Evolutionary conservation across 35 echinoderm and acorn worm genomes (phyloP).

Genomic region (Heliocidaris tuberculata): DNA sequence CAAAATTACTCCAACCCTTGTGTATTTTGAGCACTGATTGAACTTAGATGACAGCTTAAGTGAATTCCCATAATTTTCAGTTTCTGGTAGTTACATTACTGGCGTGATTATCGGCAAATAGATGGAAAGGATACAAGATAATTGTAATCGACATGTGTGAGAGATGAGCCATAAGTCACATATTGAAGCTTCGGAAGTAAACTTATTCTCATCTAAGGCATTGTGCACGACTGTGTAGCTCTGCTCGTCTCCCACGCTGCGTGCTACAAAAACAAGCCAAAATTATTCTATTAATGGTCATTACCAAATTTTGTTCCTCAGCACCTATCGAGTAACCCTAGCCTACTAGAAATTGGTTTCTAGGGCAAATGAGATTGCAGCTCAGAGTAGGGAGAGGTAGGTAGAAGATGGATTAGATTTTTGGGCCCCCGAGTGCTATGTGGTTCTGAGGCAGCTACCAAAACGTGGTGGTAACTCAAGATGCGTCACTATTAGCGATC

Average conservation of each 20-base stretch:
- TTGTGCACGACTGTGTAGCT: neutral
- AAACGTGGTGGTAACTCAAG: constrained; percentile 35
- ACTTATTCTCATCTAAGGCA: neutral
- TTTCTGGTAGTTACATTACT: neutral
- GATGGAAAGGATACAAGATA: neutral
- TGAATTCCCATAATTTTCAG: neutral
- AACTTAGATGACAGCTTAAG: neutral
- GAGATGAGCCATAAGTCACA: neutral
- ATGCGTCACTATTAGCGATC: constrained; percentile 30
- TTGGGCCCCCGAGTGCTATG: neutral
- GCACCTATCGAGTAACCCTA: neutral
- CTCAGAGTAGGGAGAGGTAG: constrained; percentile 19
- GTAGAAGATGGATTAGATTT: neutral
- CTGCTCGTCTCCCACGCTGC: neutral
- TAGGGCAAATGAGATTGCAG: constrained; percentile 22
- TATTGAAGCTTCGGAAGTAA: neutral
- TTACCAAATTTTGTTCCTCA: neutral
- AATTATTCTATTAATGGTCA: constrained; percentile 37
- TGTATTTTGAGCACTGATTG: neutral
- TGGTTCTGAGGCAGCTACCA: constrained; percentile 12
- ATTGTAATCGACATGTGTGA: neutral
- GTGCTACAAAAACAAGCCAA: neutral
- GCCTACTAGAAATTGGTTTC: neutral
- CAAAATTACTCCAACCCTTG: neutral
- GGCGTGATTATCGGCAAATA: neutral